A percentile compares a stretch with the other conserved stretches of the same genome.
These are phyloP conservation scores for Contarinia nasturtii DNA, from an alignment of 1,140 invertebrate genomes.

Conservation along the genomic window DNA sequence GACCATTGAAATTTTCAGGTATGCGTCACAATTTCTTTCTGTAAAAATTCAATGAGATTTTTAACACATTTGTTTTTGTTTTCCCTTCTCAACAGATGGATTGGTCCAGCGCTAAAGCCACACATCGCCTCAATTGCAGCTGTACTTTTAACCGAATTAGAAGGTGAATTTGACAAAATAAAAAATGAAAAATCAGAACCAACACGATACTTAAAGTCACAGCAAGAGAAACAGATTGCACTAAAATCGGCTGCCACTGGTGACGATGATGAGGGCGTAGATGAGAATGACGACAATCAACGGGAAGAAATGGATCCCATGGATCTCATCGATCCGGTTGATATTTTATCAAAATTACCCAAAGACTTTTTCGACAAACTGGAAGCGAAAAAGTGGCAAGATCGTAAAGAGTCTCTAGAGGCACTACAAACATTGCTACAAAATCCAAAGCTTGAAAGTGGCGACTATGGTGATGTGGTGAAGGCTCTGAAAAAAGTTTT, in stretches of 20 bases:
- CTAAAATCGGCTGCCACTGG: conserved; percentile 32
- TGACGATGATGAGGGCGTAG: conserved; percentile 26
- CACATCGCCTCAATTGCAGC: conserved; percentile 75
- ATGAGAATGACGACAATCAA: conserved; percentile 28
- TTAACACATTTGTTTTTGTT: no score
- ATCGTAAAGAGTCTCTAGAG: conserved; percentile 82
- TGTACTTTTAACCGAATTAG: conserved; percentile 72
- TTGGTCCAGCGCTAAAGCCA: conserved; percentile 68
- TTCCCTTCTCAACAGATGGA: conserved; percentile 39
- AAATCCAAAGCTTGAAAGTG: conserved; percentile 71
- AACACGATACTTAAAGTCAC: conserved; percentile 66
- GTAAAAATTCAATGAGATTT: no score
- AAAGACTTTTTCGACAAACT: conserved; percentile 93
- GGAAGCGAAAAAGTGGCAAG: conserved; percentile 95
- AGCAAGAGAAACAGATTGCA: conserved; percentile 58
- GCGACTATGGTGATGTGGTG: conserved; percentile 84
- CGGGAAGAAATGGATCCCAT: conserved; percentile 69
- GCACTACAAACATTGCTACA: conserved; percentile 53
- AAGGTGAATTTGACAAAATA: conserved; percentile 67
- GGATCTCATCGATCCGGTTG: conserved; percentile 77
- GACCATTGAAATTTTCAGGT: conserved; percentile 77
- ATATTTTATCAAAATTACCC: conserved; percentile 80
- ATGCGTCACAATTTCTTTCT: conserved; percentile 6
- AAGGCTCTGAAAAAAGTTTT: conserved; percentile 79
- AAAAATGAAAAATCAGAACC: conserved; percentile 50